phyloP scores from a whole-genome alignment of 30 jellyfish, hydroid and myxozoan species.

The Rhopilema esculentum region DNA sequence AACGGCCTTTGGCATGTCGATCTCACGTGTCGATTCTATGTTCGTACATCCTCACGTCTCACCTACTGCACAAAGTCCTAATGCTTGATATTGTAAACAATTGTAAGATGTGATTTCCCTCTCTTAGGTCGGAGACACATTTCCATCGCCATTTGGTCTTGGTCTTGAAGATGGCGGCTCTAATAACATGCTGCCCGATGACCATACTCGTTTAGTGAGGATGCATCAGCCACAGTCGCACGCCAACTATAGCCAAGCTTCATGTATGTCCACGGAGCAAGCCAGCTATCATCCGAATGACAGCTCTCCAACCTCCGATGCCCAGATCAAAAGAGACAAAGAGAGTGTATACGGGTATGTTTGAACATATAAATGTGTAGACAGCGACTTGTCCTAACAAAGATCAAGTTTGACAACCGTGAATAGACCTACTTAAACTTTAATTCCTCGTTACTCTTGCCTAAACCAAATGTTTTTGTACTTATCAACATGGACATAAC shows the following conservation, averaged over 20 bases:
- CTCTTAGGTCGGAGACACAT: constrained; percentile 68
- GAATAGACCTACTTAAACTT: constrained; percentile 66
- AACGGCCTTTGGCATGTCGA: constrained; percentile 58
- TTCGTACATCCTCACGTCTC: constrained; percentile 21
- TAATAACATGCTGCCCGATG: constrained; percentile 55
- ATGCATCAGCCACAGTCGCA: constrained; percentile 36
- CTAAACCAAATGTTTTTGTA: constrained; percentile 64
- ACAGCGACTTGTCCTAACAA: constrained; percentile 85
- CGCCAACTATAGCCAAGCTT: constrained; percentile 24
- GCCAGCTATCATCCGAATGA: constrained; percentile 51
- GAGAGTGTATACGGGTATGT: constrained; percentile 87
- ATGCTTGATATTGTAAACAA: constrained; percentile 34
- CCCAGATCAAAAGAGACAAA: constrained; percentile 88
- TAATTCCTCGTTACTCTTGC: constrained; percentile 64
- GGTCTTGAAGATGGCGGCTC: constrained; percentile 68
- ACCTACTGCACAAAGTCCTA: constrained; percentile 15
- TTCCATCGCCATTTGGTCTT: constrained; percentile 62
- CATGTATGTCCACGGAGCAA: constrained; percentile 71
- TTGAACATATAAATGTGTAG: constrained; percentile 68
- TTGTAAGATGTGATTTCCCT: constrained; percentile 6
- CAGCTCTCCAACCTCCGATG: constrained; percentile 68
- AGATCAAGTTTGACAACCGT: constrained; percentile 83
- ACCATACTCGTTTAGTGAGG: constrained; percentile 53
- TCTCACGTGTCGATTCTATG: constrained; percentile 54
- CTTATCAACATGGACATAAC: constrained; percentile 28